Evolutionary conservation across 92 coral and sea anemone species (phyloP), one percentile per base, ranked within the genome.

Genomic region (Epizoanthus ramosus): DNA sequence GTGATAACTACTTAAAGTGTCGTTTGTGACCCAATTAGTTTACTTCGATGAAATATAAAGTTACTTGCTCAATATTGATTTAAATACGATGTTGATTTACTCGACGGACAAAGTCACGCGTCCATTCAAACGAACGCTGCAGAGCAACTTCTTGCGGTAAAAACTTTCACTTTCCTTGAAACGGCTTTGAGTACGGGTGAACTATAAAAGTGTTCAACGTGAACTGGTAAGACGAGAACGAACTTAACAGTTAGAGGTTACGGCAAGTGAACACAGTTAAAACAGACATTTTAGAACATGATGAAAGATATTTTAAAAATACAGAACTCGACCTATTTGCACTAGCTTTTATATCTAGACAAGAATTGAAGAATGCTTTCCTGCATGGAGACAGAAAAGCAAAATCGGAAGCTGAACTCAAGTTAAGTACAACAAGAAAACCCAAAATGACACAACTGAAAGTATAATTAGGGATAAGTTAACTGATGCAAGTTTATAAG

Each of bases 21-120:
- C 82, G 65, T 61, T 77, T 77, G 63, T 69, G 82, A 77, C 63
- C 61, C 82, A 77, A 77, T 77, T 77, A 77, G 39, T 77, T 76
- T 77, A 24, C 71, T 39, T 37, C 82, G 82, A 77, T 39, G 71
- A 57, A 61, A 60, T 57, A 59, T 60, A 76, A 61, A 43, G 82
- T 77, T 61, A 61, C 82, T 17, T 77, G 69, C 47, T 31, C 82
- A 77, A 77, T 77, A 77, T 77, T 77, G 50, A 77, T 60, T 60
- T 77, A 39, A 19, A 75, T 13, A 9, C 54, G 54, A 50, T 50
- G 54, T 50, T 50, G 54, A 50, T 13, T 50, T 50, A 50, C 54
- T 50, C 54, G 3, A 23, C 23, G 71, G 0, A 16, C 45, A 43
- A 76, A 77, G 82, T 77, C 82, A 63, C 82, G 82, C 82, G 63